These are phyloP conservation scores for Pimephales promelas DNA, from an alignment of 2,113 vertebrate genomes.

Conservation along the genomic window DNA sequence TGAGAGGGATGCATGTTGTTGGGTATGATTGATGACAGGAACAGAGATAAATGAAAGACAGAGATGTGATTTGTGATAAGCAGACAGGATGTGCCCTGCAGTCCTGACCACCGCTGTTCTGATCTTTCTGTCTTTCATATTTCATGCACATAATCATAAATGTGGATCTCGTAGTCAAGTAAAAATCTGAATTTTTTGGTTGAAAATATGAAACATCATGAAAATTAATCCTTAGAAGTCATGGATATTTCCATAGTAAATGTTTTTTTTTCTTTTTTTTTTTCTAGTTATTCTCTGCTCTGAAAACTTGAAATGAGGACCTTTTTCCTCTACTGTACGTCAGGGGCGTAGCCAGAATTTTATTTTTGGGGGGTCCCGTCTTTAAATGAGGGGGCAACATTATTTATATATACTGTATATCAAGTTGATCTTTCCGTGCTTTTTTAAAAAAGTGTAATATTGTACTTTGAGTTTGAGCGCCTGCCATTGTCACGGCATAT, in stretches of 20 bases:
- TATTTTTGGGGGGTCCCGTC: no score
- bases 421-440: no score
- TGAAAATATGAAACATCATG: neutral
- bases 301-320: neutral
- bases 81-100: constrained; percentile 4
- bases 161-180: neutral
- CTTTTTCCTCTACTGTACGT: neutral
- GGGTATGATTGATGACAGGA: constrained; percentile 52
- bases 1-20: constrained; percentile 35
- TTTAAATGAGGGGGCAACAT: no score
- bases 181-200: neutral
- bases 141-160: constrained; percentile 11
- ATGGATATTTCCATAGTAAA: neutral
- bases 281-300: neutral
- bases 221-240: neutral
- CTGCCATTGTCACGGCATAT: no score
- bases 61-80: constrained; percentile 40
- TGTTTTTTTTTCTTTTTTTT: neutral
- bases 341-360: no score
- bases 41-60: constrained; percentile 39
- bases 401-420: no score
- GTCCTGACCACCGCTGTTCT: constrained; percentile 6
- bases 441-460: no score
- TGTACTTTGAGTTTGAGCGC: no score
- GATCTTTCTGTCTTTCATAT: neutral